Conservation (phyloP, 2,113 vertebrate species). For the Urocynchramus pylzowi region DNA sequence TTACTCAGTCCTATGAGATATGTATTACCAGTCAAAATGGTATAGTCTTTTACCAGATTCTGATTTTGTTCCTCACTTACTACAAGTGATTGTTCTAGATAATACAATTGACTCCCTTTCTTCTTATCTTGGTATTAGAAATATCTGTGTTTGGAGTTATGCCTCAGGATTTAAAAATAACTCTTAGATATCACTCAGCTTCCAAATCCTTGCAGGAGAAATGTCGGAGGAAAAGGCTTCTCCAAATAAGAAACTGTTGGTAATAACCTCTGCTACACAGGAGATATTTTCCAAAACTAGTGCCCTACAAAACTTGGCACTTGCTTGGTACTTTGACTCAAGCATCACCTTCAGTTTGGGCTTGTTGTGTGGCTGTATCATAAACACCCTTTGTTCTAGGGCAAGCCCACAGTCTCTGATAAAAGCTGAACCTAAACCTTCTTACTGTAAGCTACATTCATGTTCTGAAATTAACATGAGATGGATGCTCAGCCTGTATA, state of each 20-base stretch:
- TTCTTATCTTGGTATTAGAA: background rate
- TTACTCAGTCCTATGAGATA: background rate
- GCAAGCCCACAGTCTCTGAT: background rate
- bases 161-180: background rate
- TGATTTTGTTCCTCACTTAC: background rate
- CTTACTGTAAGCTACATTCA: background rate
- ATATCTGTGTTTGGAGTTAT: background rate
- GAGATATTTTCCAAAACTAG: background rate
- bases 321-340: background rate
- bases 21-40: background rate
- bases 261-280: background rate
- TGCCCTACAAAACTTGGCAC: background rate
- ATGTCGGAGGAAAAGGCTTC: background rate
- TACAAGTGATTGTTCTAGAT: background rate
- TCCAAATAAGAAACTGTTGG: background rate
- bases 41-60: background rate
- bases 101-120: background rate
- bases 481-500: background rate
- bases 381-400: background rate
- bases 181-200: background rate
- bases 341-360: background rate
- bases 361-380: background rate
- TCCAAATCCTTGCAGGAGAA: background rate
- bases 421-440: background rate
- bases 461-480: background rate